phyloP scores from a whole-genome alignment of 1,140 invertebrate species.

The Lepidotrigona ventralis region DNA sequence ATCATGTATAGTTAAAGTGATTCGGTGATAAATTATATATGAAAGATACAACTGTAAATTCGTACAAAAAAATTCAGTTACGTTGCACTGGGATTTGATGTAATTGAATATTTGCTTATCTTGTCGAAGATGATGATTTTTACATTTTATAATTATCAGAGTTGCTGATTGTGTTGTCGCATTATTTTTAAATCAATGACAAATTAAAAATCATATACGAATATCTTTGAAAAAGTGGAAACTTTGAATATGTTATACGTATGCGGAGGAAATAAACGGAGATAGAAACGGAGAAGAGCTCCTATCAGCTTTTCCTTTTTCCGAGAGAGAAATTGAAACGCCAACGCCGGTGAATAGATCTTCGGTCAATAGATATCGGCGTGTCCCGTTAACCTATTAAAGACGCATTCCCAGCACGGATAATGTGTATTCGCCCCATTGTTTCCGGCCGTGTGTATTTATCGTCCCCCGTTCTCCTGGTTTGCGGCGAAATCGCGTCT shows the following conservation, averaged over 20 bases:
- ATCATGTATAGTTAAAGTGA: too few relatives aligned
- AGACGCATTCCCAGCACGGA: conserved; percentile 21
- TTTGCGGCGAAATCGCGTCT: not conserved
- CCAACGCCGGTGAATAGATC: not conserved
- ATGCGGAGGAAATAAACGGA: not conserved
- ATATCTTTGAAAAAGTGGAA: not conserved
- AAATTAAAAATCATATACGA: too few relatives aligned
- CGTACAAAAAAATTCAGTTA: too few relatives aligned
- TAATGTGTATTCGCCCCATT: not conserved
- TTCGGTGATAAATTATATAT: not conserved
- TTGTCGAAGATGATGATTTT: too few relatives aligned
- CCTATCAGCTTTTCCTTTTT: conserved; percentile 14
- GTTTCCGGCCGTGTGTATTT: conserved; percentile 20
- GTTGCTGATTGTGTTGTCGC: too few relatives aligned
- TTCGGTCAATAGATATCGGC: conserved; percentile 32
- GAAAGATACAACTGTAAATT: not conserved
- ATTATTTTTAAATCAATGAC: too few relatives aligned
- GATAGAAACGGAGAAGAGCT: not conserved
- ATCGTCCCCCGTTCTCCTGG: not conserved
- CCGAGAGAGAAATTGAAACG: not conserved
- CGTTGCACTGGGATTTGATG: too few relatives aligned
- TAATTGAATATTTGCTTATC: too few relatives aligned
- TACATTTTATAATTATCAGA: too few relatives aligned
- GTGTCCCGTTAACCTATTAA: conserved; percentile 31
- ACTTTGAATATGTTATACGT: too few relatives aligned